Evolutionary conservation across 2,888 invertebrate species (phyloP), one percentile per base, ranked within the genome.

Genomic region (Aphodius sticticus): DNA sequence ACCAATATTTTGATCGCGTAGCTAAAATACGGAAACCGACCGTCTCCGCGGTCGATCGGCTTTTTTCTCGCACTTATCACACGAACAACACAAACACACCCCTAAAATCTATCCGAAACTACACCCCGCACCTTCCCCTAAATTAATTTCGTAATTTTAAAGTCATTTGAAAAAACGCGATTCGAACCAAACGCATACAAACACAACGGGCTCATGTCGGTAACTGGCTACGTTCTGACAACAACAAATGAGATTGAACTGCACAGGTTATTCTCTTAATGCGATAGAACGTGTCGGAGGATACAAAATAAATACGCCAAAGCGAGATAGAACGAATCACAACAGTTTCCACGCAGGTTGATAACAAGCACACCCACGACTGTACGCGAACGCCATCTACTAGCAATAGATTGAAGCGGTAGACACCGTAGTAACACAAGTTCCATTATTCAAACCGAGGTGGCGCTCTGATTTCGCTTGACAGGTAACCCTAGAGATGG

Each of bases 161-260:
- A 80, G 82, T 77, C 81, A 83, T 84, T 82, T 83, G 26, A 53
- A 53, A 53, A 53, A 81, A 80, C 81, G 81, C 83, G 84, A 85
- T 85, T 85, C 85, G 86, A 86, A 85, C 85, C 86, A 85, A 85
- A 84, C 83, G 81, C 83, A 83, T 82, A 82, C 82, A 83, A 83
- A 82, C 83, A 81, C 83, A 82, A 82, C 84, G 84, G 80, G 82
- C 84, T 83, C 84, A 82, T 84, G 84, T 84, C 84, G 83, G 83
- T 83, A 81, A 85, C 85, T 85, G 84, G n/a, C n/a, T n/a, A 85
- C 84, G 77, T 1, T 53, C 1, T 5, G 85, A 84, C 84, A 85
- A 86, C 85, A 86, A 86, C 86, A 86, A 81, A 81, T 80, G 80
- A 70, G 26, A 77, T 69, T 76, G 74, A 70, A 71, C 74, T 12